phyloP scores from a whole-genome alignment of 2,113 vertebrate species.

The Eulacestoma nigropectus region DNA sequence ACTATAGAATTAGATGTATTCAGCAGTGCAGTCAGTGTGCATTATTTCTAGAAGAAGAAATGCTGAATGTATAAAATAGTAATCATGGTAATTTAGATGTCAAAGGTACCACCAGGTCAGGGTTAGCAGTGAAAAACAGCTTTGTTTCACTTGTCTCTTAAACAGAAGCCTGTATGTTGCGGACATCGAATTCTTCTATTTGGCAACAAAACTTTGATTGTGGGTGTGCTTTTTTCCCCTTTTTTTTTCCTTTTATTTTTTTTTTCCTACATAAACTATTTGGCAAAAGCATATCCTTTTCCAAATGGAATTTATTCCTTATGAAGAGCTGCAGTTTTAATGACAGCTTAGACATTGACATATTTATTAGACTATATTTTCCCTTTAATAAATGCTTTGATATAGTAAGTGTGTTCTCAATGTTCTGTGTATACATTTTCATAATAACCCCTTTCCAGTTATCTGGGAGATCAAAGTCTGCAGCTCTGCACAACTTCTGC shows the following conservation, averaged over 20 bases:
- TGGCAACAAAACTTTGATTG: background rate
- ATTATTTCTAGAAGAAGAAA: background rate
- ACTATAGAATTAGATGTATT: background rate
- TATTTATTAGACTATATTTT: background rate
- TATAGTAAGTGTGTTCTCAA: background rate
- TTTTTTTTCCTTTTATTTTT: accelerated
- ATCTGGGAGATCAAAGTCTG: background rate
- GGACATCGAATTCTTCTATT: background rate
- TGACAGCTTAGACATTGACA: background rate
- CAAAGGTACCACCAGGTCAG: background rate
- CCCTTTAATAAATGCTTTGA: constrained; percentile 1
- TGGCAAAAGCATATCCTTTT: background rate
- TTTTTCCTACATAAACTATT: background rate
- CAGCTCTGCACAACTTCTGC: background rate
- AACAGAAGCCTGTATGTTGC: background rate
- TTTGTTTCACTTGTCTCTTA: background rate
- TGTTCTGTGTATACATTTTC: background rate
- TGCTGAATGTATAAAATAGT: background rate
- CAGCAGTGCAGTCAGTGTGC: background rate
- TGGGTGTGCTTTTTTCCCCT: accelerated
- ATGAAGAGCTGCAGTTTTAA: background rate
- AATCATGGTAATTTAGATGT: background rate
- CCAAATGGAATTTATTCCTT: background rate
- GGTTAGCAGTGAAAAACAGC: background rate
- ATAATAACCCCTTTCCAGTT: background rate